These are phyloP conservation scores for Drosophila picticornis DNA, from an alignment of 2,888 invertebrate genomes.

Conservation along the genomic window DNA sequence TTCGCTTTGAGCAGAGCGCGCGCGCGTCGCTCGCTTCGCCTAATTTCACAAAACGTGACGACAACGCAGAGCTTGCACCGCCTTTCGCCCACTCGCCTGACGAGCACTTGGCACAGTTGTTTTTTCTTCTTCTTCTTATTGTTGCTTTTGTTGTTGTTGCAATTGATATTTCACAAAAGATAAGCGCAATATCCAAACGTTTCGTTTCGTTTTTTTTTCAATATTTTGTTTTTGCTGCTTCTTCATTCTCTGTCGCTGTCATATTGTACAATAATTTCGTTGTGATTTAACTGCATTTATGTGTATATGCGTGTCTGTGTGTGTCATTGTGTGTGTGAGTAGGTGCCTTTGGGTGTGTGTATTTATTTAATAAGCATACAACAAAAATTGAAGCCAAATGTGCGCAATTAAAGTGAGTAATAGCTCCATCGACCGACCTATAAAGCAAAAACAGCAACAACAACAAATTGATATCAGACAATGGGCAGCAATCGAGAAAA, in stretches of 20 bases:
- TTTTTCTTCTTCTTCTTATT: conserved; percentile 29
- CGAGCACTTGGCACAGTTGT: conserved; percentile 58
- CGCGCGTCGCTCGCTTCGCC: conserved; percentile 68
- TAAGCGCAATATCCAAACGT: conserved; percentile 75
- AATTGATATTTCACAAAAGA: conserved; percentile 79
- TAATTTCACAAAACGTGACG: conserved; percentile 78
- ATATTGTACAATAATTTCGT: conserved; percentile 56
- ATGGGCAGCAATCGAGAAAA: conserved; percentile 67
- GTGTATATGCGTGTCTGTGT: conserved; percentile 5
- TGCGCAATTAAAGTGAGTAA: conserved; percentile 78
- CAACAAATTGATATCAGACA: conserved; percentile 40
- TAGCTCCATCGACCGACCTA: conserved; percentile 49
- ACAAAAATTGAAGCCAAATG: conserved; percentile 72
- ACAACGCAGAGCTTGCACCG: conserved; percentile 42
- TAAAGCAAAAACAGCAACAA: conserved; percentile 45
- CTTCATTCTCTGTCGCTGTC: conserved; percentile 37
- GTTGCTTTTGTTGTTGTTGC: conserved; percentile 45
- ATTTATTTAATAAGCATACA: conserved; percentile 60
- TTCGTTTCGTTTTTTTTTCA: conserved; percentile 38
- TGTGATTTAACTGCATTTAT: conserved; percentile 54
- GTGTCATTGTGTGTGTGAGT: not conserved
- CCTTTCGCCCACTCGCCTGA: conserved; percentile 22
- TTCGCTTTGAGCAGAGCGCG: conserved; percentile 33
- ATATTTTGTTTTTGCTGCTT: conserved; percentile 16
- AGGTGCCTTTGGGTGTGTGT: conserved; percentile 19